phyloP scores from a whole-genome alignment of 2,113 vertebrate species.

The western clawed frog (Xenopus tropicalis) region UCB_Xtro_10.0 CM004450.2:63722501-63723000 shows the following conservation, averaged over 20 bases:
- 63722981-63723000: no score
- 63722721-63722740: neutral
- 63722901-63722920: no score
- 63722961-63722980: no score
- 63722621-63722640: constrained; percentile 83
- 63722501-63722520: constrained; percentile 79
- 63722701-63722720: neutral
- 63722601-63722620: constrained; percentile 76
- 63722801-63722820: neutral
- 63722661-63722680: constrained; percentile 47
- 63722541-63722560: constrained; percentile 94
- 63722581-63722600: constrained; percentile 92
- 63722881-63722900: no score
- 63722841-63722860: no score
- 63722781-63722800: neutral
- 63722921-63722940: no score
- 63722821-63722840: no score
- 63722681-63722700: neutral
- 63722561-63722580: constrained; percentile 92
- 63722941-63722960: no score
- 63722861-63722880: no score
- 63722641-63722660: constrained; percentile 67
- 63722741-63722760: neutral
- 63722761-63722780: neutral
- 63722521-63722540: constrained; percentile 80